Conservation (phyloP, 2,797 vertebrate species). For the Gobio occitaniae region DNA sequence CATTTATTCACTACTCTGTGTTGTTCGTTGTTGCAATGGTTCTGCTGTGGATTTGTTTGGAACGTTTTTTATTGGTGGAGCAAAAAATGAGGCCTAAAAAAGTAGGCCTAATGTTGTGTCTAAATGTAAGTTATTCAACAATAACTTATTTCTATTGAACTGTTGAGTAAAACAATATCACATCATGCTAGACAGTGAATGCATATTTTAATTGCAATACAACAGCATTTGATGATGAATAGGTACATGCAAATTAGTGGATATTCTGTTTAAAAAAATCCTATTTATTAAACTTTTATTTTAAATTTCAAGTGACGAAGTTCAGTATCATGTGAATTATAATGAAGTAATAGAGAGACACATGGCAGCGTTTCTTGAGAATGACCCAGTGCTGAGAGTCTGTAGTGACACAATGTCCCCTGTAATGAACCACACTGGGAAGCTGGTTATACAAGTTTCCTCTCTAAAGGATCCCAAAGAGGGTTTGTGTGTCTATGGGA, state of each 20-base stretch:
- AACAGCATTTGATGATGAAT: neutral
- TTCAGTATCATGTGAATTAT: neutral
- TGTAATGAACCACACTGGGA: slow-evolving; percentile 33
- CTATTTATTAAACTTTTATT: neutral
- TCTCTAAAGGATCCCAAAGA: slow-evolving; percentile 6
- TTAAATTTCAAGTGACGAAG: neutral
- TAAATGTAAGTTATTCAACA: neutral
- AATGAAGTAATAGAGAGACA: neutral
- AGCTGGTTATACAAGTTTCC: slow-evolving; percentile 6
- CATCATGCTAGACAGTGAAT: neutral
- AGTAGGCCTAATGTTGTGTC: neutral
- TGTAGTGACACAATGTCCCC: neutral
- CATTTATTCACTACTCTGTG: neutral
- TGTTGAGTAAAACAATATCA: neutral
- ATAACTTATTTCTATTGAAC: neutral
- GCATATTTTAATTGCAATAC: neutral
- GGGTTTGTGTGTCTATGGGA: slow-evolving; percentile 7
- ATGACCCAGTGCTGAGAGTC: slow-evolving; percentile 7
- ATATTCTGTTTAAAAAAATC: neutral
- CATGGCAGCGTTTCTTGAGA: neutral
- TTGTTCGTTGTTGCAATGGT: neutral
- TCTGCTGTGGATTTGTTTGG: neutral
- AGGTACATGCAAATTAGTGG: neutral
- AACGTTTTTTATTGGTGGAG: neutral
- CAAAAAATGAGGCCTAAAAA: neutral